Evolutionary conservation across 2,888 invertebrate species (phyloP).

Genomic region (Agrochola lota): DNA sequence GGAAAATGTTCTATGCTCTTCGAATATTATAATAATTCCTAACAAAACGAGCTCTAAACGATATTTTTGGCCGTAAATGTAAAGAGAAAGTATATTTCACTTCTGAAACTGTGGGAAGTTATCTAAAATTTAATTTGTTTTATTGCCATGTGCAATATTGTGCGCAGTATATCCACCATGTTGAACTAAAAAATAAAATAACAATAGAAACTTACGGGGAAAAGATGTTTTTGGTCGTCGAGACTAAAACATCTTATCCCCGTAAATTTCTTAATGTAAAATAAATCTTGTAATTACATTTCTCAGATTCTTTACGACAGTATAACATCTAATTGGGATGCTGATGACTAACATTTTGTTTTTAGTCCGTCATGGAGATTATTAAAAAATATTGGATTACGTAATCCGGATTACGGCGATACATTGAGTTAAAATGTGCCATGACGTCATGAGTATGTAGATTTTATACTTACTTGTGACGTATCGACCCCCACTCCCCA

Average conservation of each 20-base stretch:
- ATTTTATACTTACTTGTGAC: too few species aligned
- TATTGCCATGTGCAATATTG: constrained; percentile 5
- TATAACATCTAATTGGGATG: not conserved
- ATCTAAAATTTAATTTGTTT: constrained; percentile 15
- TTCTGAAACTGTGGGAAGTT: constrained; percentile 23
- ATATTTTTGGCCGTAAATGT: constrained; percentile 21
- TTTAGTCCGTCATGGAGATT: too few species aligned
- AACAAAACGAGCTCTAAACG: constrained; percentile 9
- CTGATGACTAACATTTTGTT: too few species aligned
- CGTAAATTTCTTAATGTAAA: too few species aligned
- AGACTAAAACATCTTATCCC: not conserved
- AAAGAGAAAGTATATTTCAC: constrained; percentile 34
- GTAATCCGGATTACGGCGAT: too few species aligned
- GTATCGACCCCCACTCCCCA: too few species aligned
- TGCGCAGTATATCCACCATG: not conserved
- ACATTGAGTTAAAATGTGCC: too few species aligned
- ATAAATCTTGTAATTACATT: too few species aligned
- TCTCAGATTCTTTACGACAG: too few species aligned
- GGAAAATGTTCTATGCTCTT: not conserved
- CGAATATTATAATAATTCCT: constrained; percentile 23
- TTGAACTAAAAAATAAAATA: not conserved
- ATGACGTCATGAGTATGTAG: too few species aligned
- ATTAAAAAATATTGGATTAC: too few species aligned
- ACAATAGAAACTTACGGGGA: not conserved
- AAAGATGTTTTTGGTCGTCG: too few species aligned